phyloP scores from a whole-genome alignment of 2,113 vertebrate genomes.

The Phalacrocorax brasilianus region DNA sequence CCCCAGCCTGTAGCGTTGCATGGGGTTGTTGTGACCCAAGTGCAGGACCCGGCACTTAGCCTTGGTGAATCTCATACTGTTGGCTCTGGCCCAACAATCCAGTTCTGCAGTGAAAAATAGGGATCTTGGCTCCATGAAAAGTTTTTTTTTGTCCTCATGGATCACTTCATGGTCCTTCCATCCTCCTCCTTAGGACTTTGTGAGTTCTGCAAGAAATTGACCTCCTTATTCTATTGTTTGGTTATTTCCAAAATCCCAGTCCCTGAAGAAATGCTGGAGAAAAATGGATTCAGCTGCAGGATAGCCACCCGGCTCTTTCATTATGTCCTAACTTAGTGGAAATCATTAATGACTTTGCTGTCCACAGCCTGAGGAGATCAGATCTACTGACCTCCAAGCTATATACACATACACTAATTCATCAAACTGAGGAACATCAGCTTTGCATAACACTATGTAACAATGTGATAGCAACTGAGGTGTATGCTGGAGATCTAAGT shows the following conservation, averaged over 20 bases:
- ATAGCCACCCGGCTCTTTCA: background rate
- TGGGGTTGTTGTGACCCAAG: no score
- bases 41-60: no score
- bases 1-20: no score
- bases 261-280: background rate
- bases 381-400: background rate
- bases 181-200: background rate
- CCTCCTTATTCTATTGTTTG: no score
- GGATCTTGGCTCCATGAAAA: background rate
- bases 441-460: background rate
- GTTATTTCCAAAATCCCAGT: background rate
- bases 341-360: background rate
- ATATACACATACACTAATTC: no score
- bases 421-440: background rate
- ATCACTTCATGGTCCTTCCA: background rate
- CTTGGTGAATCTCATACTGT: no score
- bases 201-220: background rate
- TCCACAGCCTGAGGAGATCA: background rate
- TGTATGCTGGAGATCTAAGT: background rate
- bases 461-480: background rate
- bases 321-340: background rate
- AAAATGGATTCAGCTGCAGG: background rate
- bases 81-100: no score
- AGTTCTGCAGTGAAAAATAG: background rate
- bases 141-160: rapidly evolving